Percentiles rank a stretch among this genome's conserved stretches.
Conservation (phyloP, 2,113 vertebrate species). For the Patagioenas fasciata region DNA sequence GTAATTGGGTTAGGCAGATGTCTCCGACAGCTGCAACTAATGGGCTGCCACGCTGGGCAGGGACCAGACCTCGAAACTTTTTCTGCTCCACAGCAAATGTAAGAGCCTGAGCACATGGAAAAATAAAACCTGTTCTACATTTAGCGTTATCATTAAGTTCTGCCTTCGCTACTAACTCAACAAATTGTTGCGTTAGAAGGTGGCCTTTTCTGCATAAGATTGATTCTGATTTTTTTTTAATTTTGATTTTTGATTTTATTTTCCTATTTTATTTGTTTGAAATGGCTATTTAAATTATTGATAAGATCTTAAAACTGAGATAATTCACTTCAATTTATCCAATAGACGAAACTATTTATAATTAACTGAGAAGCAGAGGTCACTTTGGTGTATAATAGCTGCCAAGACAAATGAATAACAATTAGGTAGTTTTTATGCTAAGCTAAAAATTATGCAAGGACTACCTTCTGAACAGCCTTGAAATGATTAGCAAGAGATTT, state of each 20-base stretch:
- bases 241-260: too few relatives aligned
- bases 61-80: neutral
- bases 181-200: neutral
- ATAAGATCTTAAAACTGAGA: conserved; percentile 64
- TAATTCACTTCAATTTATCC: conserved; percentile 70
- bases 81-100: conserved; percentile 14
- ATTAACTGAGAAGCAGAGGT: conserved; percentile 75
- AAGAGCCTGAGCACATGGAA: neutral
- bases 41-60: conserved; percentile 55
- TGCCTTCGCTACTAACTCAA: neutral
- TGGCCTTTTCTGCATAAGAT: neutral
- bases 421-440: conserved; percentile 30
- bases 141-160: neutral
- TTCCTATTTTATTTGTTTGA: conserved; percentile 32
- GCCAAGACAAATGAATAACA: conserved; percentile 44
- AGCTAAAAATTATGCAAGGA: conserved; percentile 42
- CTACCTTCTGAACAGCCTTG: neutral
- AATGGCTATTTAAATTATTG: conserved; percentile 71
- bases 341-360: conserved; percentile 73
- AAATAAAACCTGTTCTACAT: neutral
- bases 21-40: conserved; percentile 81
- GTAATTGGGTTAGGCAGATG: conserved; percentile 83
- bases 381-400: conserved; percentile 13
- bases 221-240: neutral
- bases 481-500: conserved; percentile 34